Percentiles rank a stretch among this genome's conserved stretches.
Conservation (phyloP, 2,113 vertebrate species). For the Varanus salvator region DNA sequence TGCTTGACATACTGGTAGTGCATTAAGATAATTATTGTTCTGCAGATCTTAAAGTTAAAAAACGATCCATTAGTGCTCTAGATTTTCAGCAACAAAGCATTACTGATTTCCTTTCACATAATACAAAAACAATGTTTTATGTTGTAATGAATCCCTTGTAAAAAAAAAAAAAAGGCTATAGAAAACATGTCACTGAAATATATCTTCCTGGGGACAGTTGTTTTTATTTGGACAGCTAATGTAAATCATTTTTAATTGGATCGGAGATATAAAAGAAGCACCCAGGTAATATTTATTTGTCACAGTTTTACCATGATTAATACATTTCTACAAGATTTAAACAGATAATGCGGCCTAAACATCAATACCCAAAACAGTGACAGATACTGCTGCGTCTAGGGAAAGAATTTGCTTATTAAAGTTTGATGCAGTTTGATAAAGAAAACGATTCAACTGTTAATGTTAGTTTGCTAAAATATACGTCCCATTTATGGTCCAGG, state of each 20-base stretch:
- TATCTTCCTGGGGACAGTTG: constrained; percentile 13
- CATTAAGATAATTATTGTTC: constrained; percentile 78
- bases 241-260: constrained; percentile 28
- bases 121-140: constrained; percentile 1
- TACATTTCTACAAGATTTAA: constrained; percentile 15
- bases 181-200: constrained; percentile 7
- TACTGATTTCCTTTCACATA: constrained; percentile 10
- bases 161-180: not conserved
- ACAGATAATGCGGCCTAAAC: not conserved
- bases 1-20: constrained; percentile 76
- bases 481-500: not conserved
- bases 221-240: constrained; percentile 1
- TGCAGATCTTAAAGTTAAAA: constrained; percentile 73
- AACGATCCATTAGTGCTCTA: not conserved
- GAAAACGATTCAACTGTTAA: not conserved
- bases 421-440: not conserved
- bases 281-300: constrained; percentile 28
- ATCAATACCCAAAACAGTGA: constrained; percentile 9
- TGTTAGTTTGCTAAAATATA: not conserved
- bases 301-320: constrained; percentile 7
- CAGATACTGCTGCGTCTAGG: not conserved
- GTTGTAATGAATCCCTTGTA: constrained; percentile 3
- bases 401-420: constrained; percentile 4
- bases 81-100: not conserved
- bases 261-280: constrained; percentile 3